These are phyloP conservation scores for Drosophila ustulata DNA, from an alignment of 2,888 invertebrate species.

Conservation along the genomic window DNA sequence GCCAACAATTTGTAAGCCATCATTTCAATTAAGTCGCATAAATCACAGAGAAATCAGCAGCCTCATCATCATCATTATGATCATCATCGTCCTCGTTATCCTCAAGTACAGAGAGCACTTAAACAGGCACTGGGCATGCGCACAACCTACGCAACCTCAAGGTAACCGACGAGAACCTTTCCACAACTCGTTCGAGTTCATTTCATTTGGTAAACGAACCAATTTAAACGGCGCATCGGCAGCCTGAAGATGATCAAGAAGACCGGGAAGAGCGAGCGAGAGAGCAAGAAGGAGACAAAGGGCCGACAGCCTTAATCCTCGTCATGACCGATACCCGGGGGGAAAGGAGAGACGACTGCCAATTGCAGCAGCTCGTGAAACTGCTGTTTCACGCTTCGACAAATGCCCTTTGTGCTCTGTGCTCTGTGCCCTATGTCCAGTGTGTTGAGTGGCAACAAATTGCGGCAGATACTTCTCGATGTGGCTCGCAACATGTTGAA, in stretches of 20 bases:
- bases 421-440: conserved; percentile 21
- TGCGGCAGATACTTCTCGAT: conserved; percentile 55
- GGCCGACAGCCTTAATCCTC: conserved; percentile 68
- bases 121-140: conserved; percentile 61
- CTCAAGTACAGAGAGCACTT: conserved; percentile 74
- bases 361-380: conserved; percentile 73
- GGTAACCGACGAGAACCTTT: conserved; percentile 50
- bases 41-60: conserved; percentile 74
- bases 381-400: conserved; percentile 78
- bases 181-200: conserved; percentile 52
- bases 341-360: conserved; percentile 20
- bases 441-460: conserved; percentile 63
- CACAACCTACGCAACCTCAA: conserved; percentile 62
- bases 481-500: conserved; percentile 35
- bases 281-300: conserved; percentile 40
- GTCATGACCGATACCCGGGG: conserved; percentile 33
- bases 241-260: neutral
- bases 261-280: conserved; percentile 5
- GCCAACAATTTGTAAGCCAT: conserved; percentile 78
- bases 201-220: conserved; percentile 75
- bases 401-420: conserved; percentile 67
- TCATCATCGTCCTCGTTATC: conserved; percentile 67
- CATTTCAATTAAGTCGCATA: conserved; percentile 81
- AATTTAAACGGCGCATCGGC: conserved; percentile 67
- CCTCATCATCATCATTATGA: conserved; percentile 36